These are phyloP conservation scores for Agrotis segetum DNA, from an alignment of 2,888 invertebrate species.

Conservation along the genomic window DNA sequence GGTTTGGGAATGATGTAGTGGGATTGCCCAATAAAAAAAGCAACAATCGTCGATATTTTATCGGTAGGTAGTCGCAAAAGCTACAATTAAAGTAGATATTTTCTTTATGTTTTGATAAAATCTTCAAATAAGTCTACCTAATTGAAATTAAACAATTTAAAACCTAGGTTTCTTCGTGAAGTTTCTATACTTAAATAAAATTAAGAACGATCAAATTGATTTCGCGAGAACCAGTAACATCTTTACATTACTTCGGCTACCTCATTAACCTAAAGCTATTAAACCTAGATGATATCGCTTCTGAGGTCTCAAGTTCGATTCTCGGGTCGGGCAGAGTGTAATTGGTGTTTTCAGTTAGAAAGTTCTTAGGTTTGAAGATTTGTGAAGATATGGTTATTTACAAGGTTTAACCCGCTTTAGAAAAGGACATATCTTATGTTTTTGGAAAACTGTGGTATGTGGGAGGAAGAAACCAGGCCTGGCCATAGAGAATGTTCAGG, in stretches of 20 bases:
- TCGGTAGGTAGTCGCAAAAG: too few species aligned
- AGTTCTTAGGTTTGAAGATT: slow-evolving; percentile 30
- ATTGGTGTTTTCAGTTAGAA: slow-evolving; percentile 47
- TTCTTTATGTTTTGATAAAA: too few species aligned
- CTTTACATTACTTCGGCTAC: slow-evolving; percentile 11
- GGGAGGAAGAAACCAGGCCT: slow-evolving; percentile 7
- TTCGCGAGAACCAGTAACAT: slow-evolving; percentile 26
- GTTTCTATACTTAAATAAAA: slow-evolving; percentile 2
- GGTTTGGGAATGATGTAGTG: too few species aligned
- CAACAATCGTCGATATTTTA: too few species aligned
- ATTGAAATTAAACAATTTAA: neutral
- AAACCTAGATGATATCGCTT: slow-evolving; percentile 37
- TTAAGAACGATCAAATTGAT: slow-evolving; percentile 20
- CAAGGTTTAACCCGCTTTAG: slow-evolving; percentile 15
- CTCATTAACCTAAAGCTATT: slow-evolving; percentile 44
- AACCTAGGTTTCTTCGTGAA: neutral
- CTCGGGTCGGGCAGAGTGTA: slow-evolving; percentile 26
- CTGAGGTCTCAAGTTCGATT: slow-evolving; percentile 31
- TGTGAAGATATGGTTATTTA: slow-evolving; percentile 26
- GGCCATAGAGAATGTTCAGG: too few species aligned
- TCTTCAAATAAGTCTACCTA: too few species aligned
- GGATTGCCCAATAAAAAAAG: too few species aligned
- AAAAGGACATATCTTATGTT: neutral
- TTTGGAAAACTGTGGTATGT: neutral
- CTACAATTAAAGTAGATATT: too few species aligned